These are phyloP conservation scores for Drosophila rellima DNA, from an alignment of 2,888 invertebrate species.

Conservation along the genomic window DNA sequence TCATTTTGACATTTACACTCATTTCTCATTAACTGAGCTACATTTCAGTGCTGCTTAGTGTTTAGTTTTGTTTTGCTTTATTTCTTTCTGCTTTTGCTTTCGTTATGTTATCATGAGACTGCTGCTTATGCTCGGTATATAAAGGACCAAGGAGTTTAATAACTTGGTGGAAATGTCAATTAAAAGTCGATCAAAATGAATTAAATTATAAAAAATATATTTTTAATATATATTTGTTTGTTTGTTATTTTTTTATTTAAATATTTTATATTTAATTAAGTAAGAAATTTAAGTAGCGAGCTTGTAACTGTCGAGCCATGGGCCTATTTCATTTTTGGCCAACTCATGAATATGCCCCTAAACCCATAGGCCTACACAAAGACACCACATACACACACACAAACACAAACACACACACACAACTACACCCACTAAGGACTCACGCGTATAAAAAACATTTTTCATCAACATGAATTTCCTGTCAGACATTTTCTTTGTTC, in stretches of 20 bases:
- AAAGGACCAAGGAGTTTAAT: not conserved
- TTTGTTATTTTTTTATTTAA: not conserved
- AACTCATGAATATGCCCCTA: constrained; percentile 71
- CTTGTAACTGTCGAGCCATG: not conserved
- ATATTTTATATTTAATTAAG: too few species aligned
- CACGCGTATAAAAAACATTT: constrained; percentile 75
- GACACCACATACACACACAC: constrained; percentile 26
- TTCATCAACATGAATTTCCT: constrained; percentile 79
- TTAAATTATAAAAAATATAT: not conserved
- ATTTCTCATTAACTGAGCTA: constrained; percentile 37
- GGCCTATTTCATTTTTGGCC: constrained; percentile 40
- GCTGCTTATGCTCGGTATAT: constrained; percentile 3
- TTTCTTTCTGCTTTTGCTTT: constrained; percentile 13
- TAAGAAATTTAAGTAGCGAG: too few species aligned
- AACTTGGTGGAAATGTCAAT: not conserved
- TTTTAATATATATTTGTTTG: not conserved
- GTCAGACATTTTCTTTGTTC: constrained; percentile 72
- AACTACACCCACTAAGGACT: constrained; percentile 34
- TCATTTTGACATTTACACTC: constrained; percentile 34
- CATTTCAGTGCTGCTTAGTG: constrained; percentile 27
- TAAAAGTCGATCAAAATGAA: not conserved
- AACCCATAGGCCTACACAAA: constrained; percentile 51
- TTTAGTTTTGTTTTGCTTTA: constrained; percentile 9
- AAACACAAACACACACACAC: constrained; percentile 13
- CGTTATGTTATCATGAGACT: constrained; percentile 15